A percentile compares a stretch with the other conserved stretches of the same genome.
Conservation (phyloP, 2,113 vertebrate genomes). For the Mastomys coucha region DNA sequence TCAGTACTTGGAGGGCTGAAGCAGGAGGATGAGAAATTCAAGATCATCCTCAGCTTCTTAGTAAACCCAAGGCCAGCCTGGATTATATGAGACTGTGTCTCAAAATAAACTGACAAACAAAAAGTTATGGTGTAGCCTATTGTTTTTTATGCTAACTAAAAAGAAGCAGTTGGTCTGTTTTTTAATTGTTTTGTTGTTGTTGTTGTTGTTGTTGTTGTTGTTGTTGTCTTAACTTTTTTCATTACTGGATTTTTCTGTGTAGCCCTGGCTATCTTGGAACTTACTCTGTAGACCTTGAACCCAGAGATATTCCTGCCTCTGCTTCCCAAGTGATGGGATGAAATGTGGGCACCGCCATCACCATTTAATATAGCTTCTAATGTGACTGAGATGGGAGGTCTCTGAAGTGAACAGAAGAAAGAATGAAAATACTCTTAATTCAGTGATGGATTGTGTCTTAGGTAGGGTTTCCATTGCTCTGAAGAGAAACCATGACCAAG, state of each 20-base stretch:
- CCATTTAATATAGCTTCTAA: neutral
- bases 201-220: neutral
- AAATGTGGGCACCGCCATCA: neutral
- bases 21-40: neutral
- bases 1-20: neutral
- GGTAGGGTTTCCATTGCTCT: too few species aligned
- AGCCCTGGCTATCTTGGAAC: neutral
- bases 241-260: neutral
- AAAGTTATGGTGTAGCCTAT: neutral
- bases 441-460: neutral
- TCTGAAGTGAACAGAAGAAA: neutral
- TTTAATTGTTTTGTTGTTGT: neutral
- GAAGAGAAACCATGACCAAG: too few species aligned
- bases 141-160: neutral
- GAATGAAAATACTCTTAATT: neutral
- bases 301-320: neutral
- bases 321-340: neutral
- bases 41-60: neutral
- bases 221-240: neutral
- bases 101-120: neutral
- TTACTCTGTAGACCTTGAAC: neutral
- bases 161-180: neutral
- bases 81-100: neutral
- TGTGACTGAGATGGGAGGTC: neutral
- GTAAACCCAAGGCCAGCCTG: neutral